These are phyloP conservation scores for Paraescarpia echinospica DNA, from an alignment of 1,140 invertebrate genomes.

Conservation along the genomic window DNA sequence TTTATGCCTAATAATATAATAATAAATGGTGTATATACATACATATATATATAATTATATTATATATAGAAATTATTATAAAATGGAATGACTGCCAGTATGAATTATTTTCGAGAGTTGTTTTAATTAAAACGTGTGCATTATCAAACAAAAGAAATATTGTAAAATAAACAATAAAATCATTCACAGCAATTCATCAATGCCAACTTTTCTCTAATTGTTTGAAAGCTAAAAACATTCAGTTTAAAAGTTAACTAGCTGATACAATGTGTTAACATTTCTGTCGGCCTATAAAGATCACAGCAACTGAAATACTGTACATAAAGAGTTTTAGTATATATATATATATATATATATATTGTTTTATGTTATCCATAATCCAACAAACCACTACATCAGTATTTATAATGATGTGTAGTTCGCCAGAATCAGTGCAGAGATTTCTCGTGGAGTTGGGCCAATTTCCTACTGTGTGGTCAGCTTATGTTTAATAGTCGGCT, in stretches of 20 bases:
- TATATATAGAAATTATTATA: too few relatives aligned
- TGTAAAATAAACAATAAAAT: too few relatives aligned
- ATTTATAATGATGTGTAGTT: background rate
- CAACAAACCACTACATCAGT: too few relatives aligned
- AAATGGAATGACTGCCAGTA: too few relatives aligned
- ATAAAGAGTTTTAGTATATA: background rate
- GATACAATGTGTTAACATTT: background rate
- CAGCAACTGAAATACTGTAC: background rate
- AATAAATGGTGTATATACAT: too few relatives aligned
- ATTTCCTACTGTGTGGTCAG: background rate
- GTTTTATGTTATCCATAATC: too few relatives aligned
- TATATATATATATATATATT: background rate
- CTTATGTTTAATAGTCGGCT: background rate
- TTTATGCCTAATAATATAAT: too few relatives aligned
- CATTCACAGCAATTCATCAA: too few relatives aligned
- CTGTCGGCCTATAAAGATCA: background rate
- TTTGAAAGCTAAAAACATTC: background rate
- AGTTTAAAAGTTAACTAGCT: background rate
- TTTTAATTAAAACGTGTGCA: too few relatives aligned
- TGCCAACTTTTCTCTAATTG: background rate
- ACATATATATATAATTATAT: too few relatives aligned
- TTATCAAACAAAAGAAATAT: too few relatives aligned
- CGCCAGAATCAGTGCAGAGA: background rate
- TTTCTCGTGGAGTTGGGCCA: background rate
- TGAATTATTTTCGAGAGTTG: too few relatives aligned